Conservation (phyloP, 2,797 vertebrate species). For the Rallus crepitans region DNA sequence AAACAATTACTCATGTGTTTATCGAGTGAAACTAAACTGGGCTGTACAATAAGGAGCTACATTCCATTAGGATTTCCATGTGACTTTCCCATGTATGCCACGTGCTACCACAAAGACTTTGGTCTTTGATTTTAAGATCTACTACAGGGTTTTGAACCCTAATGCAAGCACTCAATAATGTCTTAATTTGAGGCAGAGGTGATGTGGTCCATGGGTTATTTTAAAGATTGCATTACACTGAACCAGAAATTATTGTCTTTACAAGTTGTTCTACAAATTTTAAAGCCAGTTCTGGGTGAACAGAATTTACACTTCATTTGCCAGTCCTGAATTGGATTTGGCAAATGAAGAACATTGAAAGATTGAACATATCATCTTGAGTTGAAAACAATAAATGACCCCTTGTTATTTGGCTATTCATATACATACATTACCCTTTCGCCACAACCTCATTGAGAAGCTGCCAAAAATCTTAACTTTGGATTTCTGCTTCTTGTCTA, state of each 20-base stretch:
- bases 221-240: not conserved
- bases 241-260: not conserved
- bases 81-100: not conserved
- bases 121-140: not conserved
- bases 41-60: not conserved
- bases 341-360: not conserved
- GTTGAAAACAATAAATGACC: not conserved
- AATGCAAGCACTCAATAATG: not conserved
- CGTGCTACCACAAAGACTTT: not conserved
- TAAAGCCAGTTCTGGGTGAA: not conserved
- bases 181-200: not conserved
- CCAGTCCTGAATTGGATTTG: not conserved
- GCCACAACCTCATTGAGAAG: not conserved
- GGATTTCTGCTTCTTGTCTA: not conserved
- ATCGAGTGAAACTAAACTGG: not conserved
- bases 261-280: not conserved
- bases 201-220: not conserved
- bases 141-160: not conserved
- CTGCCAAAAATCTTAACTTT: not conserved
- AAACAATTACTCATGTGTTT: conserved; percentile 39
- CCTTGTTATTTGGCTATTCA: not conserved
- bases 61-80: conserved; percentile 16
- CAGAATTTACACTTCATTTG: not conserved
- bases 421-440: not conserved
- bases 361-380: not conserved